Evolutionary conservation across 2,797 vertebrate species (phyloP).

Genomic region (Artibeus jamaicensis): DNA sequence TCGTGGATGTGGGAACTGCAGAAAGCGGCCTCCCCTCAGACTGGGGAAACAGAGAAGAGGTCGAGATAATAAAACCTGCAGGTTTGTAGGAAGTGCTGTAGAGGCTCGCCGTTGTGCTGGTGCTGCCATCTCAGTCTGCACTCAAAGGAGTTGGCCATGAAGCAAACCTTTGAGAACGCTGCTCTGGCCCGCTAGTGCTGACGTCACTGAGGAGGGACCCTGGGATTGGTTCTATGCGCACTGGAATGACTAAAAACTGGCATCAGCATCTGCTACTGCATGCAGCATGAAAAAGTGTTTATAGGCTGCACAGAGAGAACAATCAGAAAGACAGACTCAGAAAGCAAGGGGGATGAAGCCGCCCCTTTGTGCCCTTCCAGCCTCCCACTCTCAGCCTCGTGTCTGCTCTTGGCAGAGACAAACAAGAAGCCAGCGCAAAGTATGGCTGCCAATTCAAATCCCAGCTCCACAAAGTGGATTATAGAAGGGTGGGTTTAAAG

Average conservation of each 20-base stretch:
- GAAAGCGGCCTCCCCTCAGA: background rate
- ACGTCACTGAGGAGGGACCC: background rate
- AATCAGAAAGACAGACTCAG: background rate
- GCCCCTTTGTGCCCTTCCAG: background rate
- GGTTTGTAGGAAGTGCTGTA: background rate
- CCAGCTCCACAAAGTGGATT: background rate
- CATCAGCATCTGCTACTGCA: background rate
- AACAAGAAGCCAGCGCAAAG: background rate
- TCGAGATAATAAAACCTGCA: background rate
- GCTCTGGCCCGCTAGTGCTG: background rate
- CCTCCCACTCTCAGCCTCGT: background rate
- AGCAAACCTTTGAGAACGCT: background rate
- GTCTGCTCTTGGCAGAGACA: background rate
- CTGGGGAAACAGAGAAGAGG: background rate
- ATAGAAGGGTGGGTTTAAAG: background rate
- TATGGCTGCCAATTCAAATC: background rate
- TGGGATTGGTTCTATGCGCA: accelerated
- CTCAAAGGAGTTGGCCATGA: background rate
- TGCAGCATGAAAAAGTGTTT: background rate
- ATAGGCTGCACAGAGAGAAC: background rate
- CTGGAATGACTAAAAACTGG: background rate
- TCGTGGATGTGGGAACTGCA: background rate
- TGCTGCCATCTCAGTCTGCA: background rate
- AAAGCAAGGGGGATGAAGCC: background rate
- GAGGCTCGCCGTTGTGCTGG: background rate